Evolutionary conservation across 2,113 vertebrate species (phyloP).

Genomic region (Chiloscyllium plagiosum): DNA sequence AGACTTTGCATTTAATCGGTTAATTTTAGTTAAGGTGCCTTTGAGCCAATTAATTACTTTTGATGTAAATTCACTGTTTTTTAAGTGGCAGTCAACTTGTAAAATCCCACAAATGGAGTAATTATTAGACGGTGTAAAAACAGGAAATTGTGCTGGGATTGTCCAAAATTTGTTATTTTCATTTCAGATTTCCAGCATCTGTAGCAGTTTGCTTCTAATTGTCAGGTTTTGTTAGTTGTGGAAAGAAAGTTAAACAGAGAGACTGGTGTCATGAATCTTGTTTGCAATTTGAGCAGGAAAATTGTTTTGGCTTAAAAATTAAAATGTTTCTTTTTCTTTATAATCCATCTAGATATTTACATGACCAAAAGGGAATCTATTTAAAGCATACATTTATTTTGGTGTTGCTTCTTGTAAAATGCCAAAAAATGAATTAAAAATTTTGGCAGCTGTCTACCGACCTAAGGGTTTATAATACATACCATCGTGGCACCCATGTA

Average conservation of each 20-base stretch:
- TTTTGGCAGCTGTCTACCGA: neutral
- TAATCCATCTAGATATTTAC: neutral
- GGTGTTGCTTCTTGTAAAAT: neutral
- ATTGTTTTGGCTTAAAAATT: neutral
- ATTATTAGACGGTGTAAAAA: neutral
- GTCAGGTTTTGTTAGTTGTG: neutral
- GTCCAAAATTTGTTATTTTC: neutral
- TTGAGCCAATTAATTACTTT: neutral
- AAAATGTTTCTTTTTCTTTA: neutral
- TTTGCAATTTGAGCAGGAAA: neutral
- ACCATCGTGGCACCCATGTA: slow-evolving; percentile 52
- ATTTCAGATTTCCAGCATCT: neutral
- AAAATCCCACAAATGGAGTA: neutral
- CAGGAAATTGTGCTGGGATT: neutral
- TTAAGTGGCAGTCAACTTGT: neutral
- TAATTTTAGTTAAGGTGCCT: neutral
- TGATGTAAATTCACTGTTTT: neutral
- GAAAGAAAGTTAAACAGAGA: neutral
- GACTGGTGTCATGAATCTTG: neutral
- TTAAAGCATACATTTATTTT: neutral
- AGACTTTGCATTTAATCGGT: neutral
- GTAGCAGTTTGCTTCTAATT: neutral
- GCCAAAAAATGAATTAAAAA: neutral
- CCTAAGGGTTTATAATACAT: slow-evolving; percentile 42
- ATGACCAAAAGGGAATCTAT: neutral